Base-by-base conservation (phyloP, 2,888 invertebrate species). In the Pomacea canaliculata region DNA sequence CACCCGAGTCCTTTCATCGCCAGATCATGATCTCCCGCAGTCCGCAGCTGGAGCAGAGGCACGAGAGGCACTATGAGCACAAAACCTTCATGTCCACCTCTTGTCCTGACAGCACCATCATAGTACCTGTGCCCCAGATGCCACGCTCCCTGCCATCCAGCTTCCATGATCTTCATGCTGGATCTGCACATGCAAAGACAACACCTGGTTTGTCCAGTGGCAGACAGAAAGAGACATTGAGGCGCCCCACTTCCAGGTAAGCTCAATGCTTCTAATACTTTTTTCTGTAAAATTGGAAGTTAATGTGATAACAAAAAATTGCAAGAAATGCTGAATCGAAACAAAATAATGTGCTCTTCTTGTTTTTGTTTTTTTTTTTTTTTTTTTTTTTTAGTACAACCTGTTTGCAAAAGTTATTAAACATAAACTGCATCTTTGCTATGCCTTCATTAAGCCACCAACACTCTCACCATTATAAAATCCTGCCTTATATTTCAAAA, bases 1-100 rank as follows among this genome's bases (percentile, higher is more conserved):
- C 94, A 3, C 93, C 93, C 37, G 94, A 94, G 67, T 95, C 96
- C 0, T 94, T 94, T 84, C 95, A 96, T 91, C 93, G 97, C 60
- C 94, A 94, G 89, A 94, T 97, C 93, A 95, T 97, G 83, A 83
- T 87, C 48, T 90, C 90, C 0, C 80, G 81, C 60, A 82, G 81
- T 7, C 72, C 80, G 5, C 77, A 71, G 59, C 78, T 73, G 46
- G 82, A 82, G 62, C 65, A 71, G 68, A 73, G 51, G 51, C 16
- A 49, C 13, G 59, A 51, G 23, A 23, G 46, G 8, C 10, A 75
- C 27, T 75, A 77, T 8, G 68, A 74, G 62, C 63, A 63, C 63
- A 56, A 16, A 16, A 51, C 59, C 49, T 94, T 93, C 90, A 92
- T 95, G 79, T 96, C 96, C 13, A 93, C 93, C 83, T 97, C 97